These are phyloP conservation scores for Patagioenas fasciata DNA, from an alignment of 2,113 vertebrate genomes.

Conservation along the genomic window DNA sequence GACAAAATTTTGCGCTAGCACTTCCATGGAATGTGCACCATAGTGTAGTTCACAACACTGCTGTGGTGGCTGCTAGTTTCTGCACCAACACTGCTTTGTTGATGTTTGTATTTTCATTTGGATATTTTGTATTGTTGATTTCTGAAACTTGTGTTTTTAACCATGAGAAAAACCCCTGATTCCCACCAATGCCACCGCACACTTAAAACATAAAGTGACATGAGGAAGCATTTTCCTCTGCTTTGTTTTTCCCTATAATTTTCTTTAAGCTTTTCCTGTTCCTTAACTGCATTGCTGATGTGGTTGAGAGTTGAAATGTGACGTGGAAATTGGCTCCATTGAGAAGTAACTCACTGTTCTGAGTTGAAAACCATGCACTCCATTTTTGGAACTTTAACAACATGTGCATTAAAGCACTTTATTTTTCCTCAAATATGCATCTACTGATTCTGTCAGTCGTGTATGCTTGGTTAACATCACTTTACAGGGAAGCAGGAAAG, in stretches of 20 bases:
- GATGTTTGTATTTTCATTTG: neutral
- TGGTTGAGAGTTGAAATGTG: neutral
- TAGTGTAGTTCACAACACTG: neutral
- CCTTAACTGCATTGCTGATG: neutral
- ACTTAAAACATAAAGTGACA: neutral
- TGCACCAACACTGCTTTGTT: neutral
- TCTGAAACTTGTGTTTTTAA: neutral
- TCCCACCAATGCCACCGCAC: neutral
- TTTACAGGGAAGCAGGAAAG: neutral
- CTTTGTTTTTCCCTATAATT: neutral
- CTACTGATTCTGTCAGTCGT: neutral
- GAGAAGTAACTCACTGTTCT: neutral
- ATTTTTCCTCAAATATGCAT: neutral
- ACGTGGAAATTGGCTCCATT: neutral
- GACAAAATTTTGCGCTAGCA: neutral
- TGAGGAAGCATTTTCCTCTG: neutral
- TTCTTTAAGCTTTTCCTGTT: neutral
- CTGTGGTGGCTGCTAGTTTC: neutral
- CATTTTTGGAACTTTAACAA: neutral
- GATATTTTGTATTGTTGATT: neutral
- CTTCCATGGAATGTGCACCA: rapidly evolving
- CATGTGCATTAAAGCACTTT: neutral
- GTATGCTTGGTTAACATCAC: neutral
- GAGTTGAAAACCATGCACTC: neutral
- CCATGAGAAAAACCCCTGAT: neutral